Base-by-base conservation (phyloP, 2,888 invertebrate species). In the Strigamia crassipes region DNA sequence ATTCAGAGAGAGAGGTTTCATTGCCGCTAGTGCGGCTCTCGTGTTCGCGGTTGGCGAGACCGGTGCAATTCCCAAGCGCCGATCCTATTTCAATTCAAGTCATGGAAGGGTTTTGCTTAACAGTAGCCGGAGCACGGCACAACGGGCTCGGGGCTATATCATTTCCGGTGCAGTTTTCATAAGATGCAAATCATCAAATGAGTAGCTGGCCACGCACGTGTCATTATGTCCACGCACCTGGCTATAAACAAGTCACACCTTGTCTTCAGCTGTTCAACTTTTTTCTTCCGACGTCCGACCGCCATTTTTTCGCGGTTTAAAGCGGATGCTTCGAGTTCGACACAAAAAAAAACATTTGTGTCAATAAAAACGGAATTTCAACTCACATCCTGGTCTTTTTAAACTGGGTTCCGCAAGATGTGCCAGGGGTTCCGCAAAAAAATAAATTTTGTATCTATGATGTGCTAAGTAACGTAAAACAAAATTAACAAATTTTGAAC, bases 131-230 rank as follows among this genome's bases (percentile, higher is more conserved):
- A 15, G 51, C 51, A 51, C 18, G 38, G 46, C 46, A 46, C 13
- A 46, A 46, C 21, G 18, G 18, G 61, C 61, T 66, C 61, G 10
- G 3, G 61, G 61, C 61, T 23, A 21, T 66, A 23, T 66, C 61
- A 66, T 66, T 66, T 66, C 61, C 61, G 61, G 61, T 66, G 61
- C 21, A 23, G 61, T 66, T 66, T 66, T 66, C 61, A 66, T 66
- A 66, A 66, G 61, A 66, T 66, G 61, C 61, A 66, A 66, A 66
- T 66, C 61, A 66, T 66, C 61, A 66, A 66, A 66, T 66, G 61
- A 21, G 61, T 66, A 66, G 61, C 61, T 66, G 23, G 61, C 61
- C 61, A 66, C 61, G 61, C 61, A 66, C 61, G 61, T 66, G 61
- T 66, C 61, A 66, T 66, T 66, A 66, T 66, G 61, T 66, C 61